A percentile compares a stretch with the other conserved stretches of the same genome.
Conservation (phyloP, 1,140 invertebrate genomes). For the Thaumetopoea pityocampa region DNA sequence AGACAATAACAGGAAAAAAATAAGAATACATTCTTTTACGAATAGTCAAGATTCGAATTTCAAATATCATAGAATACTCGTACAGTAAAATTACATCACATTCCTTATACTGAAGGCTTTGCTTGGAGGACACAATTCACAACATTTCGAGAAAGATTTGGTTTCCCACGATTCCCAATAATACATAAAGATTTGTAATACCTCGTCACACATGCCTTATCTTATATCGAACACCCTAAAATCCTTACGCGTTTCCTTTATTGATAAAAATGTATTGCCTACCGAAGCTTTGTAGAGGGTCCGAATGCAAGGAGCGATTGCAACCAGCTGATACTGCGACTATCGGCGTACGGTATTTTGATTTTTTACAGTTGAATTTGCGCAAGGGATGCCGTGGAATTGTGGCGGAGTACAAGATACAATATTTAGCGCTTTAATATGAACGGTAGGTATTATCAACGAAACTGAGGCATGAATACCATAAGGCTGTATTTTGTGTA, state of each 20-base stretch:
- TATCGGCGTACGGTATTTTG: constrained; percentile 38
- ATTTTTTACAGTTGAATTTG: constrained; percentile 37
- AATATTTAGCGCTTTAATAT: neutral
- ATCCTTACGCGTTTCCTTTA: constrained; percentile 24
- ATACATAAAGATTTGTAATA: constrained; percentile 11
- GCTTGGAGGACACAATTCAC: too few relatives aligned
- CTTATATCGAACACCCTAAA: constrained; percentile 18
- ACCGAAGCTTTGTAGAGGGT: constrained; percentile 30
- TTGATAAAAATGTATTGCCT: constrained; percentile 41
- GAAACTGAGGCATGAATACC: too few relatives aligned
- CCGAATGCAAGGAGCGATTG: constrained; percentile 46
- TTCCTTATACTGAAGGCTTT: too few relatives aligned
- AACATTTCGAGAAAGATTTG: too few relatives aligned
- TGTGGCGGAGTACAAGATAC: neutral
- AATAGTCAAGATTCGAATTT: too few relatives aligned
- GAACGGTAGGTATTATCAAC: too few relatives aligned
- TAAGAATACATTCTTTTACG: too few relatives aligned
- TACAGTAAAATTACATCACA: too few relatives aligned
- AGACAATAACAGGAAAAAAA: too few relatives aligned
- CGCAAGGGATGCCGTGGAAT: constrained; percentile 12
- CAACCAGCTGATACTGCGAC: constrained; percentile 42
- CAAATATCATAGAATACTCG: too few relatives aligned
- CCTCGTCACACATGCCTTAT: constrained; percentile 15
- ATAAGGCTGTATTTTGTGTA: too few relatives aligned
- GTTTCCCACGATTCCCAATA: too few relatives aligned